A percentile compares a stretch with the other conserved stretches of the same genome.
Evolutionary conservation across 2,797 vertebrate genomes (phyloP).

Genomic region (Sus cebifrons): DNA sequence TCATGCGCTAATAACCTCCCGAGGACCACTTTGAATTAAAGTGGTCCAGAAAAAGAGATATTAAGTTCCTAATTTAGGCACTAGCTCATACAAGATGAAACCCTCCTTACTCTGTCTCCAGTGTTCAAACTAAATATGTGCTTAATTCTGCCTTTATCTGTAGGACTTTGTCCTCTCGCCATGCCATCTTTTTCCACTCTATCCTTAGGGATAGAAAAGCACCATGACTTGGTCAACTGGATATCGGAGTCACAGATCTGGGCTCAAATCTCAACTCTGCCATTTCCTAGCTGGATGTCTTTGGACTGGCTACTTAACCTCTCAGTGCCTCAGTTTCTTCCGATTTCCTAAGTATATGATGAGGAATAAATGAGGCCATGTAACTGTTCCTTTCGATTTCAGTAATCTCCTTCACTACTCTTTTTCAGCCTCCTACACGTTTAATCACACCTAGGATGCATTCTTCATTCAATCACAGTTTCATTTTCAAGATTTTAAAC

Average conservation of each 20-base stretch:
- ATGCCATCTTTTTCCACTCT: not conserved
- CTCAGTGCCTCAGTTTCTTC: not conserved
- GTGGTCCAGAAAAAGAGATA: not conserved
- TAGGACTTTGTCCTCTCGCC: not conserved
- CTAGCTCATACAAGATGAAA: constrained; percentile 32
- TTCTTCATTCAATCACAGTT: constrained; percentile 46
- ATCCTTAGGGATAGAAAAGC: constrained; percentile 7
- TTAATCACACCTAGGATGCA: constrained; percentile 57
- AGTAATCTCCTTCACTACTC: constrained; percentile 51
- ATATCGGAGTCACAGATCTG: not conserved
- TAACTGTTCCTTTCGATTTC: constrained; percentile 70
- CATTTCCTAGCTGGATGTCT: not conserved
- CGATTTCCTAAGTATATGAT: not conserved
- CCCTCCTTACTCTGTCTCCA: not conserved
- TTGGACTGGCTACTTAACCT: not conserved
- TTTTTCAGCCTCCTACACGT: constrained; percentile 55
- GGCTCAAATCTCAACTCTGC: constrained; percentile 20
- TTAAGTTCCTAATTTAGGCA: constrained; percentile 39
- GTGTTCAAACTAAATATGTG: constrained; percentile 28
- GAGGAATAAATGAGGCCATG: not conserved
- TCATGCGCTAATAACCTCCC: not conserved
- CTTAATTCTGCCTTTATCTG: constrained; percentile 13
- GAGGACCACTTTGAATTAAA: constrained; percentile 35
- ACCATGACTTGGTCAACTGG: not conserved
- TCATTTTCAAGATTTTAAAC: constrained; percentile 71